Evolutionary conservation across 2,888 invertebrate genomes (phyloP).

Genomic region (Lepidocyrtinus sp.): DNA sequence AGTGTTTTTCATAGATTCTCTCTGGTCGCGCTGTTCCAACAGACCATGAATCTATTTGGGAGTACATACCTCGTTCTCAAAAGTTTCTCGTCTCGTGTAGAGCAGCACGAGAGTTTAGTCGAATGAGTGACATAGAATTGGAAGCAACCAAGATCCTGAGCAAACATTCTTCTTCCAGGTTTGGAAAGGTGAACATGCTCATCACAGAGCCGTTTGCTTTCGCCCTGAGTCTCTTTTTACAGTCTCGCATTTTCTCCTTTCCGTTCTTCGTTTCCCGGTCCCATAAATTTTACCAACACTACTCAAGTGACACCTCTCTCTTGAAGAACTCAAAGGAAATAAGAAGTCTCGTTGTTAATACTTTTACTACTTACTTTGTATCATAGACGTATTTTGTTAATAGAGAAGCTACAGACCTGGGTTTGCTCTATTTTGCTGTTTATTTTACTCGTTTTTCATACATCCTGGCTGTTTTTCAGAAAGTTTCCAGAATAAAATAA

Average conservation of each 20-base stretch:
- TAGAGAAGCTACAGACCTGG: too few species aligned
- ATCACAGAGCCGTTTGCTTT: slow-evolving; percentile 30
- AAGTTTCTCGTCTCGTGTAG: slow-evolving; percentile 8
- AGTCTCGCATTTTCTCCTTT: slow-evolving; percentile 13
- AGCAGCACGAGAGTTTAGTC: slow-evolving; percentile 8
- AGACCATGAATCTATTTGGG: not conserved
- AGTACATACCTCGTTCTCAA: not conserved
- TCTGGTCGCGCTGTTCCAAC: too few species aligned
- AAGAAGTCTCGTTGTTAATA: not conserved
- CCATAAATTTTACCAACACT: slow-evolving; percentile 32
- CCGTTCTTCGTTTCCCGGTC: slow-evolving; percentile 19
- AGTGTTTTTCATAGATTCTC: too few species aligned
- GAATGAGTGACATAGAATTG: slow-evolving; percentile 45
- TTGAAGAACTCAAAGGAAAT: slow-evolving; percentile 7
- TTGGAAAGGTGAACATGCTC: slow-evolving; percentile 54
- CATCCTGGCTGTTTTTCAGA: too few species aligned
- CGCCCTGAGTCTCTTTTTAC: slow-evolving; percentile 3
- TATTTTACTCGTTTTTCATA: too few species aligned
- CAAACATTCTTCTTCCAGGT: slow-evolving; percentile 54
- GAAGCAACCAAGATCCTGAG: slow-evolving; percentile 28
- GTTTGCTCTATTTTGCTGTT: too few species aligned
- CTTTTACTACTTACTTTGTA: slow-evolving; percentile 7
- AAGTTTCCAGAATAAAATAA: too few species aligned
- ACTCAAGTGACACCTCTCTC: slow-evolving; percentile 20
- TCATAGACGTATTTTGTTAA: slow-evolving; percentile 5